Conservation (phyloP, 2,797 vertebrate genomes). For the Danio albolineatus region DNA sequence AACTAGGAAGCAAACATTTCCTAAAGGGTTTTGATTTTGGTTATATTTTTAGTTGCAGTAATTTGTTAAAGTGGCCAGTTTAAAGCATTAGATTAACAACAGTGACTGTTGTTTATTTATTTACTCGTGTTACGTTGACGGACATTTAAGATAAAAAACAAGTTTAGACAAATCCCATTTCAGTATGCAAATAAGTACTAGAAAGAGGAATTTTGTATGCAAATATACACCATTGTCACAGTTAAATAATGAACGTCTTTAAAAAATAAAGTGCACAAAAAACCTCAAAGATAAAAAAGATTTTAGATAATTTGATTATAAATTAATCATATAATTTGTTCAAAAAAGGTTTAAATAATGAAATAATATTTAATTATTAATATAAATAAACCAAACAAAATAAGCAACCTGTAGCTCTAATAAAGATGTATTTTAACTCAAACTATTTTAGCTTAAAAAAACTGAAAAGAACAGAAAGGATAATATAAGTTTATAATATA, state of each 20-base stretch:
- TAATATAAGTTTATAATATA: too few species aligned
- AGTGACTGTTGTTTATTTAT: background rate
- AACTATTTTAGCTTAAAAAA: too few species aligned
- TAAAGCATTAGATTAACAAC: background rate
- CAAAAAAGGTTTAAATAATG: background rate
- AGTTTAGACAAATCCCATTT: background rate
- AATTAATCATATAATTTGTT: background rate
- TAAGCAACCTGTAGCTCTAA: too few species aligned
- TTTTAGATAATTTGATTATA: background rate
- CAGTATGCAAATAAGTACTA: background rate
- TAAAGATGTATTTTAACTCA: too few species aligned
- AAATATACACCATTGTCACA: background rate
- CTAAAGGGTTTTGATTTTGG: slow-evolving; percentile 25
- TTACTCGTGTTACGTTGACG: slow-evolving; percentile 4
- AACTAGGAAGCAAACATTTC: slow-evolving; percentile 15
- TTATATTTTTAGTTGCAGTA: background rate
- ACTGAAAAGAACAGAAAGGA: too few species aligned
- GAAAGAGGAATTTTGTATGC: background rate
- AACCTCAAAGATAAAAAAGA: too few species aligned
- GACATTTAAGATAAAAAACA: background rate
- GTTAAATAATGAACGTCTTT: background rate
- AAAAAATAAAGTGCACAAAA: background rate
- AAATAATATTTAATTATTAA: too few species aligned
- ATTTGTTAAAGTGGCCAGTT: background rate
- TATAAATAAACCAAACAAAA: too few species aligned